phyloP scores from a whole-genome alignment of 2,888 invertebrate genomes.

The Leptopilina myrica region DNA sequence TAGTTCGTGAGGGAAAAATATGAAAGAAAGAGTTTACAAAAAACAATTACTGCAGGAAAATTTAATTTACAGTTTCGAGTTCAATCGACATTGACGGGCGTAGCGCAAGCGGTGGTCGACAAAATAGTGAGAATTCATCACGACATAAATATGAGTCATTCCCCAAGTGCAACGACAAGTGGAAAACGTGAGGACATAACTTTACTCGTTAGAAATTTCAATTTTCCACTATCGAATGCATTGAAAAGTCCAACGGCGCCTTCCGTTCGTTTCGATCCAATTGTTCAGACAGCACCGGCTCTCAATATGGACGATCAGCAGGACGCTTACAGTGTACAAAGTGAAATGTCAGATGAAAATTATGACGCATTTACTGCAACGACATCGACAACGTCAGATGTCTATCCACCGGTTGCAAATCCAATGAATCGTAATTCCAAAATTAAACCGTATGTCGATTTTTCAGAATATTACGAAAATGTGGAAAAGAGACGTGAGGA shows the following conservation, averaged over 20 bases:
- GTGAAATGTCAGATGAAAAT: slow-evolving; percentile 63
- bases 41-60: too few relatives aligned
- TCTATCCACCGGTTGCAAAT: slow-evolving; percentile 72
- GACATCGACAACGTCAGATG: slow-evolving; percentile 73
- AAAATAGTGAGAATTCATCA: slow-evolving; percentile 91
- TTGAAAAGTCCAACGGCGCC: slow-evolving; percentile 78
- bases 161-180: slow-evolving; percentile 76
- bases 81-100: slow-evolving; percentile 87
- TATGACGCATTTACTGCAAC: slow-evolving; percentile 73
- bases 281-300: slow-evolving; percentile 77
- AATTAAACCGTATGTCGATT: slow-evolving; percentile 90
- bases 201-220: slow-evolving; percentile 90
- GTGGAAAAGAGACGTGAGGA: slow-evolving; percentile 83
- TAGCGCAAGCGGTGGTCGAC: slow-evolving; percentile 91
- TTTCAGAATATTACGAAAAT: slow-evolving; percentile 87
- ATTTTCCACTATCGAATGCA: slow-evolving; percentile 85
- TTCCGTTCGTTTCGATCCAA: slow-evolving; percentile 82
- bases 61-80: slow-evolving; percentile 81
- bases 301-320: slow-evolving; percentile 60
- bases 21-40: too few relatives aligned
- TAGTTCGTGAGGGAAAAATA: too few relatives aligned
- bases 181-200: slow-evolving; percentile 90
- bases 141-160: slow-evolving; percentile 83
- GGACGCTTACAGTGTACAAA: slow-evolving; percentile 57
- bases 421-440: slow-evolving; percentile 82